Conservation (phyloP, 2,888 invertebrate genomes). For the Bruchidius siliquastri region DNA sequence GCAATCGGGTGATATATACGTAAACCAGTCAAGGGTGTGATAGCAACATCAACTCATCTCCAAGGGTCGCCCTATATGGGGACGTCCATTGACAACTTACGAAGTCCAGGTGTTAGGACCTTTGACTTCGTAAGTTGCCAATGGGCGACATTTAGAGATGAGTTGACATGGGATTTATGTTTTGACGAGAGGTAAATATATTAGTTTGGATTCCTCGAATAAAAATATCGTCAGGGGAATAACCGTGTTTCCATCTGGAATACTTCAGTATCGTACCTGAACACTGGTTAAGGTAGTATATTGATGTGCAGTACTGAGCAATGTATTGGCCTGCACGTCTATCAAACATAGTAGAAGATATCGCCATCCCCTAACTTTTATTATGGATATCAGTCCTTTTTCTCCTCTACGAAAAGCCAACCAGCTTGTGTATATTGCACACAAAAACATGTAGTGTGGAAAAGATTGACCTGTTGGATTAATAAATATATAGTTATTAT, state of each 20-base stretch:
- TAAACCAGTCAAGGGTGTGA: no score
- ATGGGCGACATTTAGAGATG: no score
- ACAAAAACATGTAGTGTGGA: conserved; percentile 72
- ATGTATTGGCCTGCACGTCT: conserved; percentile 83
- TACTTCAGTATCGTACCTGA: conserved; percentile 51
- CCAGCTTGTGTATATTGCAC: conserved; percentile 71
- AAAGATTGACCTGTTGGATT: conserved; percentile 68
- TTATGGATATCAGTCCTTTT: conserved; percentile 56
- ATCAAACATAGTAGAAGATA: conserved; percentile 71
- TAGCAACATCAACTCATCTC: no score
- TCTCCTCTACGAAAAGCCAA: conserved; percentile 66
- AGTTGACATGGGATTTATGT: no score
- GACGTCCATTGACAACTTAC: no score
- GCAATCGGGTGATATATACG: no score
- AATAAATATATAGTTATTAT: no score
- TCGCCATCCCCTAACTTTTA: conserved; percentile 70
- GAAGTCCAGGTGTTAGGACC: no score
- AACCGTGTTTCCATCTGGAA: neutral
- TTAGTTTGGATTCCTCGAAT: neutral
- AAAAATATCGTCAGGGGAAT: neutral
- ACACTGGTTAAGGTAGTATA: conserved; percentile 69
- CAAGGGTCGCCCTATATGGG: no score
- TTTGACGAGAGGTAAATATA: no score
- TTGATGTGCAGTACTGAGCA: conserved; percentile 76
- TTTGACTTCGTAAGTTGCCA: no score